Percentiles rank a stretch among this genome's conserved stretches.
Evolutionary conservation across 2,797 vertebrate species (phyloP).

Genomic region (Pelobates cultripes): DNA sequence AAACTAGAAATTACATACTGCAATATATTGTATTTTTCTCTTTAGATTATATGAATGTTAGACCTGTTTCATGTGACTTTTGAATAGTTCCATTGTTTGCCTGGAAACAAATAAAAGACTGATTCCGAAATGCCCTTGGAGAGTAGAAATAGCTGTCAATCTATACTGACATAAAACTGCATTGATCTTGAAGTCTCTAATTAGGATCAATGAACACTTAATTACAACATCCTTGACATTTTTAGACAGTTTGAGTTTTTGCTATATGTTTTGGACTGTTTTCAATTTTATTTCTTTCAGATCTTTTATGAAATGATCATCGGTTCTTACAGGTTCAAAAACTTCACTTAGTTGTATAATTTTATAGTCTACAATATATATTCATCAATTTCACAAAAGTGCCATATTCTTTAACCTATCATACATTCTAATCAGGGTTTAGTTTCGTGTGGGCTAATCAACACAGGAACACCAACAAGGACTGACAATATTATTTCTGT

Average conservation of each 20-base stretch:
- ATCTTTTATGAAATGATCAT: conserved; percentile 44
- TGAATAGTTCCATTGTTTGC: conserved; percentile 19
- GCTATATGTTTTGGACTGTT: conserved; percentile 35
- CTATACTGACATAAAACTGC: conserved; percentile 13
- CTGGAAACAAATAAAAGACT: conserved; percentile 1
- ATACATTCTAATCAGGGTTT: conserved; percentile 38
- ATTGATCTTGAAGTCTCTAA: conserved; percentile 25
- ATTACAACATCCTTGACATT: conserved; percentile 47
- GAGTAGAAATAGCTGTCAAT: not conserved
- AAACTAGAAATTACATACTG: not conserved
- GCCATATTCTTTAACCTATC: conserved; percentile 42
- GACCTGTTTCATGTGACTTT: not conserved
- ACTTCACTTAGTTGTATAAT: conserved; percentile 41
- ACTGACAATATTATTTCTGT: conserved; percentile 50
- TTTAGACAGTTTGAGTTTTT: conserved; percentile 19
- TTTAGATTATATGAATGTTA: not conserved
- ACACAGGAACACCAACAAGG: conserved; percentile 26
- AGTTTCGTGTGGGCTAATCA: conserved; percentile 48
- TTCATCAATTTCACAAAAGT: conserved; percentile 22
- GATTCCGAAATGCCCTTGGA: not conserved
- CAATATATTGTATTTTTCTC: not conserved
- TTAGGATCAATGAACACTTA: conserved; percentile 30
- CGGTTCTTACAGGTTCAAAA: conserved; percentile 42
- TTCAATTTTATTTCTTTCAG: conserved; percentile 39
- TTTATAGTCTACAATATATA: conserved; percentile 36